These are phyloP conservation scores for Trichogramma pretiosum DNA, from an alignment of 1,140 invertebrate genomes.

Conservation along the genomic window DNA sequence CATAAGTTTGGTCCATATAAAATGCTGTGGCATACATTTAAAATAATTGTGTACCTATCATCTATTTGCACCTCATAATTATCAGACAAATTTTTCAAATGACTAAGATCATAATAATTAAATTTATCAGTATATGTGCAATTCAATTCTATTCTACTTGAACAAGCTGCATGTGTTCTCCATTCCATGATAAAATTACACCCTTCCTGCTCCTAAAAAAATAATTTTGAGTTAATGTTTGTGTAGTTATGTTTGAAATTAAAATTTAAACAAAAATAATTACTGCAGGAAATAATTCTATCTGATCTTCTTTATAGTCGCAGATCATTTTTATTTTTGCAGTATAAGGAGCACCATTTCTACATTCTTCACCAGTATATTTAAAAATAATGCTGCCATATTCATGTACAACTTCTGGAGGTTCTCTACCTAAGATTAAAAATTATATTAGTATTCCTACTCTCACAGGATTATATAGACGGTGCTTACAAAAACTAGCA, in stretches of 20 bases:
- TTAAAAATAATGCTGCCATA: constrained; percentile 25
- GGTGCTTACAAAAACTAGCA: too few species aligned
- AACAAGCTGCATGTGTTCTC: constrained; percentile 26
- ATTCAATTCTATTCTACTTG: constrained; percentile 16
- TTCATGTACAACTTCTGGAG: constrained; percentile 20
- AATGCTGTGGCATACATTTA: constrained; percentile 40
- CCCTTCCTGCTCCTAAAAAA: constrained; percentile 23
- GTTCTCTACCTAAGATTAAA: constrained; percentile 25
- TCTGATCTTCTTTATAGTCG: constrained; percentile 23
- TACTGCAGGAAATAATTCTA: constrained; percentile 24
- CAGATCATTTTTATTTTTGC: constrained; percentile 32
- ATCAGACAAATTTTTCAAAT: constrained; percentile 26
- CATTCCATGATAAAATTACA: constrained; percentile 28
- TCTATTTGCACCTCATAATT: constrained; percentile 32
- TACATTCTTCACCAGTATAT: constrained; percentile 31
- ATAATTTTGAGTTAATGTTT: constrained; percentile 7
- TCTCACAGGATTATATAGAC: too few species aligned
- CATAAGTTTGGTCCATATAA: constrained; percentile 29
- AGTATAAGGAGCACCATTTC: constrained; percentile 21
- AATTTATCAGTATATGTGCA: constrained; percentile 25
- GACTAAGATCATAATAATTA: constrained; percentile 30
- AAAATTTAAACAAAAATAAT: constrained; percentile 16
- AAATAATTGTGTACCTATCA: constrained; percentile 24
- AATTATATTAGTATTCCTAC: background rate
- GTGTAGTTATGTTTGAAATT: constrained; percentile 2